Evolutionary conservation across 2,797 vertebrate species (phyloP).

Genomic region (Sparus aurata): DNA sequence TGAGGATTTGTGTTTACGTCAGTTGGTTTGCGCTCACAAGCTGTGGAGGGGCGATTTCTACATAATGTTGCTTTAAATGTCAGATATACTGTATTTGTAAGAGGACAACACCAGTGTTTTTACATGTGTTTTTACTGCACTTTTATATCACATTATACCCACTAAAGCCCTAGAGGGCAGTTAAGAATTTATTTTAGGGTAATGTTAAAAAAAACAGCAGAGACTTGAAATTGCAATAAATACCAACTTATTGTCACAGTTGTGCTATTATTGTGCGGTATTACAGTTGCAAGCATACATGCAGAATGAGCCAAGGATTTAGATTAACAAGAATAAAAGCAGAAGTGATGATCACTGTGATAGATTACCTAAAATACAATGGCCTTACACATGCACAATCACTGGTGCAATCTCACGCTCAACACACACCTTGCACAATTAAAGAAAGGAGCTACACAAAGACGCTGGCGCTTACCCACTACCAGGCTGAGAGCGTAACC

Average conservation of each 20-base stretch:
- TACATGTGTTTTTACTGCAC: neutral
- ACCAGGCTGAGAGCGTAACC: slow-evolving; percentile 97
- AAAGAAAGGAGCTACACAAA: neutral
- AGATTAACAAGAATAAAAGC: neutral
- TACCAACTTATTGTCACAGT: neutral
- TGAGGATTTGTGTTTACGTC: too few species aligned
- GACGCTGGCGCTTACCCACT: slow-evolving; percentile 88
- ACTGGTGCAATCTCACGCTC: neutral
- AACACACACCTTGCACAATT: neutral
- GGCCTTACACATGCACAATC: neutral
- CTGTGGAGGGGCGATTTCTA: too few species aligned
- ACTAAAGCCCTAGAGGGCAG: neutral
- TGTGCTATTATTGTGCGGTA: neutral
- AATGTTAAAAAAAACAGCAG: neutral
- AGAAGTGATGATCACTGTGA: neutral
- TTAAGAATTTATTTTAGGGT: neutral
- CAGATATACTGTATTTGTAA: neutral
- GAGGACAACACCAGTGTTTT: neutral
- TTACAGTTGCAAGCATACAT: too few species aligned
- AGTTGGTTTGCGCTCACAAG: too few species aligned
- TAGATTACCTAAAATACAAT: neutral
- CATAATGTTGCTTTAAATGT: neutral
- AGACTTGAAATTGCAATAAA: neutral
- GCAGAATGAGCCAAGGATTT: neutral
- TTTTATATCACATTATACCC: neutral